Conservation (phyloP, 2,888 invertebrate genomes). For the Muscina levida region DNA sequence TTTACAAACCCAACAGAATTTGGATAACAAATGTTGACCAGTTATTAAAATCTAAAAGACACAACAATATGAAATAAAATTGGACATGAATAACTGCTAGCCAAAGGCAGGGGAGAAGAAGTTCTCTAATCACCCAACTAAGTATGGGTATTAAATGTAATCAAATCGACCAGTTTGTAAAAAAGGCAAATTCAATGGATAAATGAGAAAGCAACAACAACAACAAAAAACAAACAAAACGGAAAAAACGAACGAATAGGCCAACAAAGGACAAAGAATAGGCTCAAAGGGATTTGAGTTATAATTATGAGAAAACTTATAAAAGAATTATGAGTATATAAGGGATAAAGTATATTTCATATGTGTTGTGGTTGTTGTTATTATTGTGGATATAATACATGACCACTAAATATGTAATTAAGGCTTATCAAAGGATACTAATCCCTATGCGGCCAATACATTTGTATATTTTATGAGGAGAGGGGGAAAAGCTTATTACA, state of each 20-base stretch:
- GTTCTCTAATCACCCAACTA: conserved; percentile 37
- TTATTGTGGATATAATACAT: not conserved
- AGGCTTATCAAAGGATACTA: conserved; percentile 1
- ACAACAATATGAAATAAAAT: no score
- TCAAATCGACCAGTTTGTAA: conserved; percentile 42
- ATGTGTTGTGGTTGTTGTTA: not conserved
- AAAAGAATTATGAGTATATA: conserved; percentile 22
- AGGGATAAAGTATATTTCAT: not conserved
- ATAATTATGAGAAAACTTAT: conserved; percentile 44
- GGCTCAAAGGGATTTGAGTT: conserved; percentile 43
- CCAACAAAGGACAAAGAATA: conserved; percentile 14
- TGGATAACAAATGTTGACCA: conserved; percentile 13
- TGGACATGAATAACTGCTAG: no score
- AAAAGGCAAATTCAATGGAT: not conserved
- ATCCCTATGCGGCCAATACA: not conserved
- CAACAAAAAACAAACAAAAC: not conserved
- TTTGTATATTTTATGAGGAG: not conserved
- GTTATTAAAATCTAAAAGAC: not conserved
- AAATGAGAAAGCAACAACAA: no score
- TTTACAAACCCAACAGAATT: conserved; percentile 19
- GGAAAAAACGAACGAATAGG: not conserved
- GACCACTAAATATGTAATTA: conserved; percentile 14
- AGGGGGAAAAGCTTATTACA: not conserved
- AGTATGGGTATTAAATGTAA: conserved; percentile 46
- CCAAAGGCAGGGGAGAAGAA: no score